Evolutionary conservation across 2,113 vertebrate genomes (phyloP).

Genomic region (Dendrocopos noguchii): DNA sequence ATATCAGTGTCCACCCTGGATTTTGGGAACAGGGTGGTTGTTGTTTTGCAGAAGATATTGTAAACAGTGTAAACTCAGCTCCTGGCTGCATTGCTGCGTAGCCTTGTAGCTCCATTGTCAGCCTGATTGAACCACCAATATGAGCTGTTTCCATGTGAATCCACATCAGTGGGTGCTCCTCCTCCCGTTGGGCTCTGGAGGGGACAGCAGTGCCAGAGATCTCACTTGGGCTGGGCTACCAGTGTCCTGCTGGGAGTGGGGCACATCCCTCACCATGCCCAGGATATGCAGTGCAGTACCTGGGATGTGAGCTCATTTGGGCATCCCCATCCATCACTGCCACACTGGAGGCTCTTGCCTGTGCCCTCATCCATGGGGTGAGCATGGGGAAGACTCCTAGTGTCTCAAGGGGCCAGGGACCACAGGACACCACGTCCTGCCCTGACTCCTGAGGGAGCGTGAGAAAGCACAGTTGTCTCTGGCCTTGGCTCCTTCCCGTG

Average conservation of each 20-base stretch:
- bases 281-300: rapidly evolving
- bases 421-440: rapidly evolving
- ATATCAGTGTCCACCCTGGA: slow-evolving; percentile 14
- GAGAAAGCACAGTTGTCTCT: rapidly evolving
- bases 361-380: rapidly evolving
- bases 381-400: background rate
- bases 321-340: rapidly evolving
- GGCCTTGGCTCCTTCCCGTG: background rate
- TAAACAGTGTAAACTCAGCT: slow-evolving; percentile 60
- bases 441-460: background rate
- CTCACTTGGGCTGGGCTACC: background rate
- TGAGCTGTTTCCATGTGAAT: slow-evolving; percentile 30
- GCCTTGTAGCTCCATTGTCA: slow-evolving; percentile 66
- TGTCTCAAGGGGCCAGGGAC: rapidly evolving
- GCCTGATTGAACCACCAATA: background rate
- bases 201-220: background rate
- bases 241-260: rapidly evolving
- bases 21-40: slow-evolving; percentile 47
- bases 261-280: rapidly evolving
- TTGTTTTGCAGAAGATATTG: slow-evolving; percentile 43
- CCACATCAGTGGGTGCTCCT: rapidly evolving
- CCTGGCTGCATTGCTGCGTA: background rate
- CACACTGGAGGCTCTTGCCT: rapidly evolving
- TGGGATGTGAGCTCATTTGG: background rate
- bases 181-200: background rate